Conservation (phyloP, 2,888 invertebrate genomes). For the Drosophila atripex region DNA sequence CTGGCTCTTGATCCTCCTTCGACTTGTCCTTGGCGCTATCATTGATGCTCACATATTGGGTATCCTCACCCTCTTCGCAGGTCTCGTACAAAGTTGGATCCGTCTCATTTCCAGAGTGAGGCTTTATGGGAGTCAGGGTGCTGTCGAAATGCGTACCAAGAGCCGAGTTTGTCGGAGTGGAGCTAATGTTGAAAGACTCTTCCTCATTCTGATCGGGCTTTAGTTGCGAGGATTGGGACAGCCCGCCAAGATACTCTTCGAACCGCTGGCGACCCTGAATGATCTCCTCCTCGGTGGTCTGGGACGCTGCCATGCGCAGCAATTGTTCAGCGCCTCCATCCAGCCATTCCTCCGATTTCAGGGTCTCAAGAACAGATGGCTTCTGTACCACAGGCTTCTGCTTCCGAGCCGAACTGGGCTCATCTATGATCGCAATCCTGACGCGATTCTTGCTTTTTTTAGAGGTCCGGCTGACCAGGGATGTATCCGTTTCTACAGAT, state of each 20-base stretch:
- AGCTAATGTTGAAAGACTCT: constrained; percentile 45
- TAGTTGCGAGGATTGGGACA: constrained; percentile 37
- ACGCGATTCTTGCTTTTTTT: constrained; percentile 81
- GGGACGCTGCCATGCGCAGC: constrained; percentile 83
- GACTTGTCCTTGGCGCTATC: constrained; percentile 13
- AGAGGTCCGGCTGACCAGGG: constrained; percentile 60
- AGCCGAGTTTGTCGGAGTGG: constrained; percentile 67
- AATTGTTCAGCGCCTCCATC: constrained; percentile 85
- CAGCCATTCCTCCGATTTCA: constrained; percentile 87
- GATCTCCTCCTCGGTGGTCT: constrained; percentile 51
- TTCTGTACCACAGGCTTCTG: background rate
- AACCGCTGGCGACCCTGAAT: constrained; percentile 72
- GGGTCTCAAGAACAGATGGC: constrained; percentile 79
- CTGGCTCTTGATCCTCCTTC: constrained; percentile 26
- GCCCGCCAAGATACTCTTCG: constrained; percentile 75
- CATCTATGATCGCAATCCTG: constrained; percentile 83
- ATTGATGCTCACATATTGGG: constrained; percentile 65
- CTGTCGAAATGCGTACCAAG: constrained; percentile 32
- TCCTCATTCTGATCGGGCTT: background rate
- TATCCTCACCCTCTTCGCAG: constrained; percentile 46
- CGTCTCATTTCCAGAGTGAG: constrained; percentile 1
- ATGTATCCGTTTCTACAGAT: constrained; percentile 1
- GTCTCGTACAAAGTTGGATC: constrained; percentile 50
- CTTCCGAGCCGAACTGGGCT: constrained; percentile 34
- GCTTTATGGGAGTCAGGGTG: constrained; percentile 57